These are phyloP conservation scores for Leptopterna dolabrata DNA, from an alignment of 2,888 invertebrate genomes.

Conservation along the genomic window DNA sequence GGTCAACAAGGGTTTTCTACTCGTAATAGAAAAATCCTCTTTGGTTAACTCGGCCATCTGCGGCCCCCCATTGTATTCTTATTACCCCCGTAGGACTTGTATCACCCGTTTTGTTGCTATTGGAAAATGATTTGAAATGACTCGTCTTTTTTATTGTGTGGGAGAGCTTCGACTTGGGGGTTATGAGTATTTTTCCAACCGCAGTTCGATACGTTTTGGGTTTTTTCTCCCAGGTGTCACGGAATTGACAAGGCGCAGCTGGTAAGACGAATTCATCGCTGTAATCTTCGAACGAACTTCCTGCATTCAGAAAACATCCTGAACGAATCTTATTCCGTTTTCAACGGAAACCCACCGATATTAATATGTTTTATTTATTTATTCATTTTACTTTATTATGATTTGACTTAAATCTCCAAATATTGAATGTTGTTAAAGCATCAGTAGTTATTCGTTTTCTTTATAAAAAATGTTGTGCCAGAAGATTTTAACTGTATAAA, in stretches of 20 bases:
- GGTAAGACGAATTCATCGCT: background rate
- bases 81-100: background rate
- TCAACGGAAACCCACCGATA: background rate
- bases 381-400: too few species aligned
- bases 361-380: background rate
- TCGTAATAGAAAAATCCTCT: background rate
- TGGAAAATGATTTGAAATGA: conserved; percentile 39
- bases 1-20: conserved; percentile 15
- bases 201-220: background rate
- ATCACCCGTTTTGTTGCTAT: conserved; percentile 4
- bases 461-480: too few species aligned
- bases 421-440: too few species aligned
- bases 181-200: background rate
- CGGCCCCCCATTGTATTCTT: background rate
- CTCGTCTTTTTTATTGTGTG: conserved; percentile 34
- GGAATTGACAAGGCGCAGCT: background rate
- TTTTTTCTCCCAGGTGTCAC: background rate
- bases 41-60: background rate
- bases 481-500: too few species aligned
- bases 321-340: background rate
- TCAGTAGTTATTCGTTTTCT: too few species aligned
- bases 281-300: background rate
- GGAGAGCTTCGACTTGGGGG: background rate
- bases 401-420: too few species aligned
- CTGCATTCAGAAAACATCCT: background rate